Evolutionary conservation across 2,888 invertebrate genomes (phyloP).

Genomic region (Morpho helenor): DNA sequence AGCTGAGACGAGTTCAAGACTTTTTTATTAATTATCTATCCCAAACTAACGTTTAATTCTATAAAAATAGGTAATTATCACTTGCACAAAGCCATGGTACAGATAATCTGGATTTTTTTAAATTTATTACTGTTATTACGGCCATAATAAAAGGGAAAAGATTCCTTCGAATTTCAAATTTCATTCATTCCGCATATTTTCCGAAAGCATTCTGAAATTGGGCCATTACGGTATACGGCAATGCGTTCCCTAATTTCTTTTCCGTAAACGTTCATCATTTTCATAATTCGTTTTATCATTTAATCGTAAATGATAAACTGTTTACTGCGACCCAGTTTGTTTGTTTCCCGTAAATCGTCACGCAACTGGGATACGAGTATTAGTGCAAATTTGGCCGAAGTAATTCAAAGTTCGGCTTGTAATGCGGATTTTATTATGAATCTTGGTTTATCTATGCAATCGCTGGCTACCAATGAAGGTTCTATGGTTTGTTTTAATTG

Average conservation of each 20-base stretch:
- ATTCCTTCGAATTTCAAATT: too few relatives aligned
- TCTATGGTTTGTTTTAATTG: neutral
- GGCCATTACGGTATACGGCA: constrained; percentile 2
- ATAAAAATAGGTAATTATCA: too few relatives aligned
- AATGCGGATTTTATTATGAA: constrained; percentile 23
- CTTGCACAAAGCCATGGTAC: too few relatives aligned
- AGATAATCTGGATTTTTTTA: too few relatives aligned
- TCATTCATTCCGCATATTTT: neutral
- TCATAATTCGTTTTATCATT: constrained; percentile 61
- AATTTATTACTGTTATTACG: too few relatives aligned
- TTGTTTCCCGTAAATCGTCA: constrained; percentile 44
- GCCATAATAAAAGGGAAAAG: too few relatives aligned
- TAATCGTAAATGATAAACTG: constrained; percentile 50
- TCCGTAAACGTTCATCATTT: constrained; percentile 28
- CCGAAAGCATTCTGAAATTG: neutral
- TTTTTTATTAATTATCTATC: too few relatives aligned
- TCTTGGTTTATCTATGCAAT: constrained; percentile 23
- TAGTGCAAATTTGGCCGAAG: constrained; percentile 27
- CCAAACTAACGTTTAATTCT: too few relatives aligned
- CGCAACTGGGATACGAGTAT: constrained; percentile 42
- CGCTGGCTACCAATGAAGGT: neutral
- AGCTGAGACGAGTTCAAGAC: too few relatives aligned
- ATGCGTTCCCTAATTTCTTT: constrained; percentile 20
- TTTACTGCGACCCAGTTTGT: constrained; percentile 63
- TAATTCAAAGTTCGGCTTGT: constrained; percentile 33